Evolutionary conservation across 2,888 invertebrate genomes (phyloP).

Genomic region (Oscheius sp.): DNA sequence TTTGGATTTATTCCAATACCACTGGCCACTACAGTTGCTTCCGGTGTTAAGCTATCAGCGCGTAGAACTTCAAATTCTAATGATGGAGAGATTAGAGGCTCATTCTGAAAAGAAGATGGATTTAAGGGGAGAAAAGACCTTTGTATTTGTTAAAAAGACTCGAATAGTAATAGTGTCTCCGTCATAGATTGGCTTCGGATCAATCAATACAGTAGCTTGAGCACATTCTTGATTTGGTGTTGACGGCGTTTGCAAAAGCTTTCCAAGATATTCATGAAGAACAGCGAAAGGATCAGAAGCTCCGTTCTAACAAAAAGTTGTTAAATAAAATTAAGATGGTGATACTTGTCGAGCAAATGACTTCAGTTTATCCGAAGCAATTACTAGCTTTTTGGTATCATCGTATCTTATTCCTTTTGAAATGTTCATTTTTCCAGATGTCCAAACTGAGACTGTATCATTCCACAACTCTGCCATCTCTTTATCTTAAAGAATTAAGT

Average conservation of each 20-base stretch:
- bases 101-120: too few species aligned
- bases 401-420: slow-evolving; percentile 36
- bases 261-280: slow-evolving; percentile 51
- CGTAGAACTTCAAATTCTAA: slow-evolving; percentile 23
- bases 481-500: not conserved
- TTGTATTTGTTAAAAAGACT: slow-evolving; percentile 37
- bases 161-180: slow-evolving; percentile 35
- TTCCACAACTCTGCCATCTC: slow-evolving; percentile 43
- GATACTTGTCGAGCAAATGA: slow-evolving; percentile 47
- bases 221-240: slow-evolving; percentile 34
- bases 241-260: slow-evolving; percentile 33
- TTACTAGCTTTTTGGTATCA: slow-evolving; percentile 41
- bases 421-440: slow-evolving; percentile 39
- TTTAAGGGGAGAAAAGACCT: slow-evolving; percentile 22
- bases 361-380: slow-evolving; percentile 48
- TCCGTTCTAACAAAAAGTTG: slow-evolving; percentile 34
- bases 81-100: not conserved
- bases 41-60: slow-evolving; percentile 11
- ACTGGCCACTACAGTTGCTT: slow-evolving; percentile 17
- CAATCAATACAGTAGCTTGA: slow-evolving; percentile 35
- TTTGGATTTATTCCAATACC: slow-evolving; percentile 25
- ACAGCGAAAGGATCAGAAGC: slow-evolving; percentile 50
- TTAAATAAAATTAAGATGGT: not conserved
- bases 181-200: slow-evolving; percentile 39
- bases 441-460: slow-evolving; percentile 47